Conservation (phyloP, 2,797 vertebrate genomes). For the Gastrophryne carolinensis region DNA sequence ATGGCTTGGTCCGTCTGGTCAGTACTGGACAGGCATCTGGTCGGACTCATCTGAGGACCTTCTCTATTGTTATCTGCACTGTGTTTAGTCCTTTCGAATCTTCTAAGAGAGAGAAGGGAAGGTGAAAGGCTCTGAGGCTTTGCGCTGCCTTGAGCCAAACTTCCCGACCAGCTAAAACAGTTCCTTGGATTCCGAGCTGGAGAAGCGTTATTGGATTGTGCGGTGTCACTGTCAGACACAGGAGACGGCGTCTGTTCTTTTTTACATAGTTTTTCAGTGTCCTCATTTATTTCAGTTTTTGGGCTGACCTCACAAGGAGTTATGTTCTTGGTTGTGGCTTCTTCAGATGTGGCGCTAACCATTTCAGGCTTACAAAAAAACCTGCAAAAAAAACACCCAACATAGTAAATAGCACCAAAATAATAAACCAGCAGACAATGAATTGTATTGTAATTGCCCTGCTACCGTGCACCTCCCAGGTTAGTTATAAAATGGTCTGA, state of each 20-base stretch:
- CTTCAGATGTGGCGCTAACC: conserved; percentile 24
- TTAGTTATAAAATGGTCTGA: too few relatives aligned
- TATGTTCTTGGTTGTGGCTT: background rate
- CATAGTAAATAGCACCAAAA: too few relatives aligned
- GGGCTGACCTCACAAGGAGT: background rate
- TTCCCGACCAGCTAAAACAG: conserved; percentile 74
- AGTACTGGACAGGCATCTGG: background rate
- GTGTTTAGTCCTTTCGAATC: conserved; percentile 66
- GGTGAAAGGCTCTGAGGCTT: conserved; percentile 46
- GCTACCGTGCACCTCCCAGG: too few relatives aligned
- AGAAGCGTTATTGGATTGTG: conserved; percentile 25
- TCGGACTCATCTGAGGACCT: background rate
- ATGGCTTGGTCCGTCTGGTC: background rate
- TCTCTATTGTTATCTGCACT: conserved; percentile 4
- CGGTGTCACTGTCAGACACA: background rate
- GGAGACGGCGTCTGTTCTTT: background rate
- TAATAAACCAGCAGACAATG: too few relatives aligned
- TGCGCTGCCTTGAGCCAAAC: conserved; percentile 52
- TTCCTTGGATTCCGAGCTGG: conserved; percentile 54
- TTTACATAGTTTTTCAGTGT: background rate
- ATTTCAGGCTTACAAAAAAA: conserved; percentile 75
- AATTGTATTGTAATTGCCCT: too few relatives aligned
- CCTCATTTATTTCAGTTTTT: background rate
- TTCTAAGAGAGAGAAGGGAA: conserved; percentile 62
- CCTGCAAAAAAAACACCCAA: conserved; percentile 65